A percentile compares a stretch with the other conserved stretches of the same genome.
Evolutionary conservation across 2,888 invertebrate species (phyloP).

Genomic region (Morpho deidamia): DNA sequence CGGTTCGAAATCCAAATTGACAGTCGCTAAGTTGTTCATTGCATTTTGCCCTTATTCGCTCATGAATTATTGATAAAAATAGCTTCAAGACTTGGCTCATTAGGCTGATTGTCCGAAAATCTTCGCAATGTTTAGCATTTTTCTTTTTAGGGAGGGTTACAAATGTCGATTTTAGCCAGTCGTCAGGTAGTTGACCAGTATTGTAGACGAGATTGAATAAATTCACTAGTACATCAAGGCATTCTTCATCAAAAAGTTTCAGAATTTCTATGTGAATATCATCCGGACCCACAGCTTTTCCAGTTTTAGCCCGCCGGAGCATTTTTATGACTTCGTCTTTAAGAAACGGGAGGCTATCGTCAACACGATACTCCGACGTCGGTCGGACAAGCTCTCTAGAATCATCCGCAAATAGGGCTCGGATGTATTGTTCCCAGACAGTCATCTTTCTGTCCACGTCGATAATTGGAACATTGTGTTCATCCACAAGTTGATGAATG

Average conservation of each 20-base stretch:
- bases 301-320: neutral
- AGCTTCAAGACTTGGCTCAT: conserved; percentile 18
- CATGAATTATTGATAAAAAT: conserved; percentile 13
- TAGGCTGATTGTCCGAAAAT: too few species aligned
- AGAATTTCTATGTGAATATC: neutral
- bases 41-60: conserved; percentile 8
- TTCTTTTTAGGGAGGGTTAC: conserved; percentile 11
- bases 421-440: neutral
- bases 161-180: conserved; percentile 19
- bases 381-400: neutral
- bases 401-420: neutral
- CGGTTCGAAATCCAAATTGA: conserved; percentile 20
- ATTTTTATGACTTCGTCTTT: neutral
- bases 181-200: conserved; percentile 5
- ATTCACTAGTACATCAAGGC: neutral
- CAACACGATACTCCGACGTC: too few species aligned
- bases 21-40: conserved; percentile 14
- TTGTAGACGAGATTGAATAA: conserved; percentile 7
- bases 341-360: too few species aligned
- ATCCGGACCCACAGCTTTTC: neutral
- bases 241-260: neutral
- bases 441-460: neutral
- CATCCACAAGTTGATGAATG: neutral
- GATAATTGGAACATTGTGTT: neutral
- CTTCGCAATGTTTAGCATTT: conserved; percentile 18